These are phyloP conservation scores for Brachirus orientalis DNA, from an alignment of 2,113 vertebrate species.

Conservation along the genomic window DNA sequence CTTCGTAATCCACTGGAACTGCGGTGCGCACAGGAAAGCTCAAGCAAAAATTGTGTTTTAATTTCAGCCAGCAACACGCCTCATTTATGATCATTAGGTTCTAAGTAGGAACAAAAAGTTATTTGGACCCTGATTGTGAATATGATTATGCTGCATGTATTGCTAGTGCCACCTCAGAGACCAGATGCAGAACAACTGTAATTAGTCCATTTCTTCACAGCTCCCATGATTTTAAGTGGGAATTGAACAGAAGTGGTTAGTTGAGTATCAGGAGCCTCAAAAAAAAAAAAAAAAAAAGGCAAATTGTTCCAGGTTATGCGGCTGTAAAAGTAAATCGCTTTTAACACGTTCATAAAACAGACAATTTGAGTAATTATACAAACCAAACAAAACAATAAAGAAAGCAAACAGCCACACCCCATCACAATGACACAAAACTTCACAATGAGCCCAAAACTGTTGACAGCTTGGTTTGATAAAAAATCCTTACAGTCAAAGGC, in stretches of 20 bases:
- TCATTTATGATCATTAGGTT: constrained; percentile 34
- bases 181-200: constrained; percentile 47
- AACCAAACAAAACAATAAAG: constrained; percentile 60
- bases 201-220: constrained; percentile 18
- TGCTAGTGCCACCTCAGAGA: constrained; percentile 72
- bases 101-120: constrained; percentile 15
- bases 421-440: constrained; percentile 1
- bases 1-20: constrained; percentile 62
- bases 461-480: constrained; percentile 29
- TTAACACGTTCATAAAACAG: constrained; percentile 55
- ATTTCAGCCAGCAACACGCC: constrained; percentile 31
- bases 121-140: constrained; percentile 72
- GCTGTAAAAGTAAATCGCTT: constrained; percentile 48
- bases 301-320: constrained; percentile 5
- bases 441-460: constrained; percentile 35
- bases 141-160: constrained; percentile 70
- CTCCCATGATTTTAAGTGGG: constrained; percentile 7
- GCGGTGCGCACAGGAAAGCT: constrained; percentile 38
- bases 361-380: constrained; percentile 62
- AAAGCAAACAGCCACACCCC: constrained; percentile 40
- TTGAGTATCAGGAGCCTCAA: constrained; percentile 31
- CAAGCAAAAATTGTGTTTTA: constrained; percentile 38
- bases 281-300: constrained; percentile 9
- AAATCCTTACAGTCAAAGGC: constrained; percentile 36
- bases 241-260: constrained; percentile 25